phyloP scores from a whole-genome alignment of 2,113 vertebrate genomes.

The Alethe castanea region DNA sequence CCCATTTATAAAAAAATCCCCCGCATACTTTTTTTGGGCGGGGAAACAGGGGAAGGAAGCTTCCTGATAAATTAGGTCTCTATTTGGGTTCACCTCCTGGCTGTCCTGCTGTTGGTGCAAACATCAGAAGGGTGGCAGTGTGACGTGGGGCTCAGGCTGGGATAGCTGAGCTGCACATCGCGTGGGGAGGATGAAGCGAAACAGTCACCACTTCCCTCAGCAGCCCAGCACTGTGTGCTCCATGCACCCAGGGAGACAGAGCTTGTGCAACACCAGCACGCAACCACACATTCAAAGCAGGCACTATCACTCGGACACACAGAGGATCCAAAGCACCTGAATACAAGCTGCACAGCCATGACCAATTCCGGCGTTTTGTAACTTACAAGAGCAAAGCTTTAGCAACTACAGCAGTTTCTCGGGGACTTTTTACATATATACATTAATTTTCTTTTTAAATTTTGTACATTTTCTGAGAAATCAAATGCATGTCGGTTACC shows the following conservation, averaged over 20 bases:
- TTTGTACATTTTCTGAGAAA: background rate
- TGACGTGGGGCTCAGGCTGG: background rate
- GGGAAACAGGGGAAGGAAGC: background rate
- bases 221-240: accelerated
- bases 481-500: background rate
- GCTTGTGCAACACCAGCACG: background rate
- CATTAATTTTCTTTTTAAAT: background rate
- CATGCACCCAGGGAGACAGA: background rate
- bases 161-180: accelerated
- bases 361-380: accelerated
- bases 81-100: background rate
- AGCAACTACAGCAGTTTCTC: background rate
- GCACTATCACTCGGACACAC: background rate
- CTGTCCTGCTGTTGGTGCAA: accelerated
- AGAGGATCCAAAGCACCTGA: background rate
- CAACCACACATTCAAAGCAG: background rate
- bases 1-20: background rate
- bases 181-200: accelerated
- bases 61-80: background rate
- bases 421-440: background rate
- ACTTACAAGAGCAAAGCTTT: background rate
- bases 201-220: background rate
- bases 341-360: background rate
- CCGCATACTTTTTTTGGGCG: accelerated
- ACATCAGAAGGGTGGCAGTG: accelerated